These are phyloP conservation scores for Augochlora pura DNA, from an alignment of 1,140 invertebrate genomes.

Conservation along the genomic window DNA sequence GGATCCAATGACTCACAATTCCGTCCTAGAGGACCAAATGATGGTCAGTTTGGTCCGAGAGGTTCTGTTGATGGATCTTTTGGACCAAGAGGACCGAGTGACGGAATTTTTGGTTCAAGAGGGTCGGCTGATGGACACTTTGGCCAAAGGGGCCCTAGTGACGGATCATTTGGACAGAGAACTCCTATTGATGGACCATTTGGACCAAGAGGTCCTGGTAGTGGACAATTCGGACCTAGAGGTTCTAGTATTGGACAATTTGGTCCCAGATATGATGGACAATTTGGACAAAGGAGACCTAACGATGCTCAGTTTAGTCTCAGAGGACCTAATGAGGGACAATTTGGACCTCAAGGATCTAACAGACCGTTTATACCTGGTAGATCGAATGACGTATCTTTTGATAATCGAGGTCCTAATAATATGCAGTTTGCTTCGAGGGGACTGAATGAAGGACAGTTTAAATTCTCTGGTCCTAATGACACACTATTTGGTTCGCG, in stretches of 20 bases:
- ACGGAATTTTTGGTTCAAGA: conserved; percentile 34
- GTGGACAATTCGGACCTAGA: conserved; percentile 35
- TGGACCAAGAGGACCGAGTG: conserved; percentile 3
- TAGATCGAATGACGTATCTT: conserved; percentile 34
- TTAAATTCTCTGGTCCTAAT: conserved; percentile 28
- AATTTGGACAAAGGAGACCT: conserved; percentile 35
- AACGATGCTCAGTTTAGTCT: conserved; percentile 34
- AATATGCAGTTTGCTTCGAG: conserved; percentile 29
- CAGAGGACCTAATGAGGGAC: conserved; percentile 29
- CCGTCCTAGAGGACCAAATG: conserved; percentile 33
- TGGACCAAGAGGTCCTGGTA: conserved; percentile 27
- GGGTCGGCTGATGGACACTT: conserved; percentile 11
- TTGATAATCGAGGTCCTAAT: conserved; percentile 20
- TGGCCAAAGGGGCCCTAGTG: background rate
- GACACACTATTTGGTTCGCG: conserved; percentile 46
- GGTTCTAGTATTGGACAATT: conserved; percentile 36
- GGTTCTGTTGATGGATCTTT: conserved; percentile 24
- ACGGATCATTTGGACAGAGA: conserved; percentile 35
- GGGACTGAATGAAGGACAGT: conserved; percentile 27
- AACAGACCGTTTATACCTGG: conserved; percentile 21
- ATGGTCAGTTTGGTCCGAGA: conserved; percentile 36
- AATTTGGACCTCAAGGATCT: conserved; percentile 28
- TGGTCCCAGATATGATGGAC: conserved; percentile 30
- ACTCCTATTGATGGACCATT: conserved; percentile 38
- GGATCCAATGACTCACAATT: conserved; percentile 25